A percentile compares a stretch with the other conserved stretches of the same genome.
Conservation (phyloP, 2,113 vertebrate species). For the Brachyhypopomus gauderio region DNA sequence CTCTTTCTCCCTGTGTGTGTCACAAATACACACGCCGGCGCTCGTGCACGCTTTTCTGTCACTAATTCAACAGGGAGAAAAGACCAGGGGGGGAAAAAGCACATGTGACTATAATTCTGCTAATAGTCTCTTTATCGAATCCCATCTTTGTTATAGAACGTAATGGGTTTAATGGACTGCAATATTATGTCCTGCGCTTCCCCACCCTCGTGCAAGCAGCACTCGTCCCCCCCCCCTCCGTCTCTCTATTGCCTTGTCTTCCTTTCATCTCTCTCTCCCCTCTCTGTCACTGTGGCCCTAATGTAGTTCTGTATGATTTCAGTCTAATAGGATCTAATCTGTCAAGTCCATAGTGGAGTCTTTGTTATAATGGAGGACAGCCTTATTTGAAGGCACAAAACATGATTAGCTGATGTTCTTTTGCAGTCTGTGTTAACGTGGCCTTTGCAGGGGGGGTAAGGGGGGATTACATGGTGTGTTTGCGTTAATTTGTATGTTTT, state of each 20-base stretch:
- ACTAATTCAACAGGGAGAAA: conserved; percentile 53
- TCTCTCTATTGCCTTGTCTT: conserved; percentile 41
- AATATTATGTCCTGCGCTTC: conserved; percentile 53
- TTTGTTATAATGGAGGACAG: conserved; percentile 41
- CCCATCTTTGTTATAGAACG: conserved; percentile 56
- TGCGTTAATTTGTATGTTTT: neutral
- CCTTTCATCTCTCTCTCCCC: conserved; percentile 44
- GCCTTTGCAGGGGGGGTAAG: neutral
- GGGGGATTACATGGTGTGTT: conserved; percentile 10
- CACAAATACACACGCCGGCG: conserved; percentile 30
- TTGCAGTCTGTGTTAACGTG: conserved; percentile 21
- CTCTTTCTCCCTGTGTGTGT: conserved; percentile 36
- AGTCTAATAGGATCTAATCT: conserved; percentile 46
- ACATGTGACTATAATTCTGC: conserved; percentile 53
- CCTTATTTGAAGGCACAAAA: conserved; percentile 39
- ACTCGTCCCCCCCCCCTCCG: neutral
- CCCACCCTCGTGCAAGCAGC: conserved; percentile 22
- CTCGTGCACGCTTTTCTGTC: conserved; percentile 22
- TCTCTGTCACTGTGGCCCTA: conserved; percentile 43
- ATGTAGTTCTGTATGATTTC: conserved; percentile 49
- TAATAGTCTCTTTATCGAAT: conserved; percentile 61
- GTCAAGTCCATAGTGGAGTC: conserved; percentile 45
- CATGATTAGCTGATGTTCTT: conserved; percentile 37
- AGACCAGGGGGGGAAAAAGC: conserved; percentile 41
- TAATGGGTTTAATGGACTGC: conserved; percentile 60